Evolutionary conservation across 2,797 vertebrate species (phyloP).

Genomic region (Sebastes vulpes): DNA sequence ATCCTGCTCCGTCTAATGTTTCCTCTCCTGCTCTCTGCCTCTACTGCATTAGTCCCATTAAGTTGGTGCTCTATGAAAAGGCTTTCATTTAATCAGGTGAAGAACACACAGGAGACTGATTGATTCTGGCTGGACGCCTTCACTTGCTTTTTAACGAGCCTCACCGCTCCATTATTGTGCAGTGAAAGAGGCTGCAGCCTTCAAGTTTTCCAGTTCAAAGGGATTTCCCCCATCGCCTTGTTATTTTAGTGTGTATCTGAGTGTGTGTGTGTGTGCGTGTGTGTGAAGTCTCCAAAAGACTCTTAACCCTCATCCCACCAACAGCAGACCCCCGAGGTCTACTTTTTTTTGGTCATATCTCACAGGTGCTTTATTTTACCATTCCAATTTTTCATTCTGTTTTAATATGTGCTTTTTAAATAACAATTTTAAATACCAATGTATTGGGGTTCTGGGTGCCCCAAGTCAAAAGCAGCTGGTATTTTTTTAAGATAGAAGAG

Average conservation of each 20-base stretch:
- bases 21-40: constrained; percentile 1
- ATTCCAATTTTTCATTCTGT: background rate
- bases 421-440: background rate
- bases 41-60: constrained; percentile 48
- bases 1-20: background rate
- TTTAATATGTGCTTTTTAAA: background rate
- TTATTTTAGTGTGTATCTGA: background rate
- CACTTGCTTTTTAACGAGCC: constrained; percentile 40
- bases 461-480: background rate
- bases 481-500: background rate
- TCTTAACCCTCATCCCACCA: background rate
- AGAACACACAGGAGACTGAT: constrained; percentile 51
- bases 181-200: constrained; percentile 11
- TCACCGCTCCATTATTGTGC: constrained; percentile 5
- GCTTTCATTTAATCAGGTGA: constrained; percentile 57
- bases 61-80: constrained; percentile 37
- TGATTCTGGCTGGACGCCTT: constrained; percentile 47
- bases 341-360: no score
- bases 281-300: background rate
- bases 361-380: no score
- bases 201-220: constrained; percentile 43
- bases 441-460: background rate
- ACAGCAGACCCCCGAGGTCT: no score
- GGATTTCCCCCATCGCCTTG: constrained; percentile 8
- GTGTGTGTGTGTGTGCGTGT: background rate